phyloP scores from a whole-genome alignment of 2,888 invertebrate species.

The Auanema sp. region DNA sequence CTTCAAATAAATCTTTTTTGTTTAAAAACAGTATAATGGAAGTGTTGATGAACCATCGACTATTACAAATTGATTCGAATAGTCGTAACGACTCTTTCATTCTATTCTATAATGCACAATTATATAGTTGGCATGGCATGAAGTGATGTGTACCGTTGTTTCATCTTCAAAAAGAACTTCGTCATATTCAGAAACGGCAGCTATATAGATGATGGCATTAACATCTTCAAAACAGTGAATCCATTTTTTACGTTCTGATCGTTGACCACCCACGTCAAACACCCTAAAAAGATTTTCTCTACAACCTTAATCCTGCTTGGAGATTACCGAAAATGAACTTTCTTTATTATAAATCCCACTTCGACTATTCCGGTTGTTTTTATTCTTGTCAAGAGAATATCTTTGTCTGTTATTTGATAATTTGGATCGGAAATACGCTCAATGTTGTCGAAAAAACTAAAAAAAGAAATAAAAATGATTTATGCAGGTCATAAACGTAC shows the following conservation, averaged over 20 bases:
- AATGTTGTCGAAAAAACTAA: slow-evolving; percentile 56
- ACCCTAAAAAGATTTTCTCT: slow-evolving; percentile 38
- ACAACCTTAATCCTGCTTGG: background rate
- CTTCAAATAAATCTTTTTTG: slow-evolving; percentile 60
- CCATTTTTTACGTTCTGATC: slow-evolving; percentile 57
- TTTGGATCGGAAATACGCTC: slow-evolving; percentile 46
- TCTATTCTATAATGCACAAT: slow-evolving; percentile 50
- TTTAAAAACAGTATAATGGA: slow-evolving; percentile 61
- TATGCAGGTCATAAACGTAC: slow-evolving; percentile 24
- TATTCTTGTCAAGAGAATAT: slow-evolving; percentile 58
- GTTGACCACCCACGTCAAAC: slow-evolving; percentile 59
- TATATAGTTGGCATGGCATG: background rate
- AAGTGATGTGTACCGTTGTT: slow-evolving; percentile 81
- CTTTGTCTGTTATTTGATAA: slow-evolving; percentile 52
- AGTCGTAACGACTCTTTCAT: slow-evolving; percentile 62
- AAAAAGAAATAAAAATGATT: slow-evolving; percentile 18
- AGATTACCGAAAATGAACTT: slow-evolving; percentile 39
- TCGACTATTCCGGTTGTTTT: slow-evolving; percentile 52
- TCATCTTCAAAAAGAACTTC: slow-evolving; percentile 92
- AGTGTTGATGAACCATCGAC: slow-evolving; percentile 61
- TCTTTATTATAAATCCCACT: slow-evolving; percentile 42
- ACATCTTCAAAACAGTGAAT: slow-evolving; percentile 60
- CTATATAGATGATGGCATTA: slow-evolving; percentile 89
- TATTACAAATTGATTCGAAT: slow-evolving; percentile 63
- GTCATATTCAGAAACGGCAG: slow-evolving; percentile 85